A percentile compares a stretch with the other conserved stretches of the same genome.
Evolutionary conservation across 2,113 vertebrate species (phyloP).

Genomic region (Gavialis gangeticus): DNA sequence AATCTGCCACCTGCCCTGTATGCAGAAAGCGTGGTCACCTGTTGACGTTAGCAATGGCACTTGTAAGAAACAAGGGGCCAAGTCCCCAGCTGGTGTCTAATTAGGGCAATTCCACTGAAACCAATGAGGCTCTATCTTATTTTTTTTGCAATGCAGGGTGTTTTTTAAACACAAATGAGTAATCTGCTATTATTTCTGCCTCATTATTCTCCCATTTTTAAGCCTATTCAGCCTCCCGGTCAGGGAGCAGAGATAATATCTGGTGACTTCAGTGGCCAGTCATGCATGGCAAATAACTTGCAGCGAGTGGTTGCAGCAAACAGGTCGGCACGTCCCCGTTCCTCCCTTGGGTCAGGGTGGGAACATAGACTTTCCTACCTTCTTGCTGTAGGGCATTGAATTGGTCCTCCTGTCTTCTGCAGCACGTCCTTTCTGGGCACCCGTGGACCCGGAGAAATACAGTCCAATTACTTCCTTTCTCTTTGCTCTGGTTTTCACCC

Average conservation of each 20-base stretch:
- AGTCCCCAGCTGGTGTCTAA: neutral
- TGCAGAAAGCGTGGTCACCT: neutral
- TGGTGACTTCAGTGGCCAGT: neutral
- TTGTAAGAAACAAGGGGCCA: neutral
- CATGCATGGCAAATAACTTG: neutral
- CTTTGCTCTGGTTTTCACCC: neutral
- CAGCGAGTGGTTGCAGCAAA: neutral
- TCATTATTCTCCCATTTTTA: neutral
- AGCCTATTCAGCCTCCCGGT: neutral
- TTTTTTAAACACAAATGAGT: neutral
- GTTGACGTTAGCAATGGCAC: neutral
- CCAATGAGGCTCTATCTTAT: neutral
- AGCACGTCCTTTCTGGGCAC: neutral
- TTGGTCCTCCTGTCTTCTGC: neutral
- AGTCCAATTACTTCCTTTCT: neutral
- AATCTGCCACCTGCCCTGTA: neutral
- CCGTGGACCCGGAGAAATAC: fast-evolving
- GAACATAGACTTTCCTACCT: neutral
- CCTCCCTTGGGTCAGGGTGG: neutral
- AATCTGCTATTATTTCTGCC: neutral
- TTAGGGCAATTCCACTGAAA: neutral
- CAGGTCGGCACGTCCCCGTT: neutral
- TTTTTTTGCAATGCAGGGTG: no score
- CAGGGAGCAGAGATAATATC: neutral
- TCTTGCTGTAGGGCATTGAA: neutral